Base-by-base conservation (phyloP, 2,888 invertebrate genomes). In the Brenthis daphne region DNA sequence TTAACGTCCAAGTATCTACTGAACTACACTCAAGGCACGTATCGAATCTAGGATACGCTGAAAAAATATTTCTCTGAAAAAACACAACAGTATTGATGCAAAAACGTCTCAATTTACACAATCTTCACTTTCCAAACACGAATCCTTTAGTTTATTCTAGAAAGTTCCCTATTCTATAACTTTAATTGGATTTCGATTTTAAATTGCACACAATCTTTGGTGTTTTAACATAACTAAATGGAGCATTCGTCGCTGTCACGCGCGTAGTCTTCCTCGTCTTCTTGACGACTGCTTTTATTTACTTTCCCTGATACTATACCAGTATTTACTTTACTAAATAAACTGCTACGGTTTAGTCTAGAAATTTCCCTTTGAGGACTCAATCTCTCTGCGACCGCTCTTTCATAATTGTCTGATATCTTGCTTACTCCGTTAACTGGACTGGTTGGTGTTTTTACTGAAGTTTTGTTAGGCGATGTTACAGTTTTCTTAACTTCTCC, bases 171-270 rank as follows among this genome's bases (percentile, higher is more conserved):
- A 60, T 29, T n/a, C 58, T 60, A 43, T 11, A 11, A 43, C 0
- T 43, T 43, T 43, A 11, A 8, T 11, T 43, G 37, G 37, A 43
- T 43, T 43, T 43, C 37, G 37, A 16, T 53, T 53, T 16, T 16
- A n/a, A 63, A 53, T 63, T 63, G 51, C 37, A 63, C 53, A 53
- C 33, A 63, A 53, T 63, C 63, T 63, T 63, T 63, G 63, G 63
- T 63, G 51, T n/a, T 53, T 53, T 63, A 48, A 48, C 47, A 24
- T 29, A 48, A 60, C 86, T 90, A 95, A 88, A 94, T 94, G 83
- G 94, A 94, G 83, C 94, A 94, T 82, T 94, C 94, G 81, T 94
- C 94, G 79, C 94, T 94, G 79, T 94, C 94, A 16, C 92, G 85
- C 54, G 93, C 93, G 82, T 93, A 93, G 74, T 93, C 93, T 1